These are phyloP conservation scores for Coenobita brevimanus DNA, from an alignment of 1,140 invertebrate genomes.

Conservation along the genomic window DNA sequence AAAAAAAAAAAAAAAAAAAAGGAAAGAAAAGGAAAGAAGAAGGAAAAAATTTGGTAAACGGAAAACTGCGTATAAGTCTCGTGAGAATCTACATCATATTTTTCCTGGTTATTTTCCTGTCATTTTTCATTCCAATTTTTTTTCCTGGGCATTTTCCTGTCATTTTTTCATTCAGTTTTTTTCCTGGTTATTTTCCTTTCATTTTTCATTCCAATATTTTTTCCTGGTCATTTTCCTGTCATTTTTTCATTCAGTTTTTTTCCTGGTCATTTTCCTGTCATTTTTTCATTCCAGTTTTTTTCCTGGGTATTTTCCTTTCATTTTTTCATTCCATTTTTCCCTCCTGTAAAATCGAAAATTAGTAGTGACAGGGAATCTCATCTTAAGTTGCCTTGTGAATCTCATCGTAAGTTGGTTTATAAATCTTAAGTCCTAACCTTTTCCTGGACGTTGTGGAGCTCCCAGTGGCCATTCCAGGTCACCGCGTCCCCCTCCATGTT, in stretches of 20 bases:
- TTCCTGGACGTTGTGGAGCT: constrained; percentile 27
- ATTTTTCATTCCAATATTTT: background rate
- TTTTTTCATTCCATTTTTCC: no score
- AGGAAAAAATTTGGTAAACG: no score
- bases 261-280: no score
- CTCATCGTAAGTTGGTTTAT: no score
- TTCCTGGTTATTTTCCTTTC: background rate
- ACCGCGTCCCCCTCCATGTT: constrained; percentile 42
- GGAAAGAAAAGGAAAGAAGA: no score
- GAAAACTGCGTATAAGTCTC: no score
- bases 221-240: background rate
- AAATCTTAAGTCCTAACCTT: constrained; percentile 44
- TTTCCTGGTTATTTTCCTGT: background rate
- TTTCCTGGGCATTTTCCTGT: background rate
- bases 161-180: background rate
- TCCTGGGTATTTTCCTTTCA: background rate
- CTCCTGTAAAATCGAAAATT: no score
- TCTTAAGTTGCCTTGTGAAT: no score
- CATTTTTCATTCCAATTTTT: background rate
- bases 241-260: no score
- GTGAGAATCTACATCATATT: background rate
- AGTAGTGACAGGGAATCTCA: no score
- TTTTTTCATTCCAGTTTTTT: no score
- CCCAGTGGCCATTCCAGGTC: constrained; percentile 35
- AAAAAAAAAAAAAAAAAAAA: no score